Conservation (phyloP, 1,140 invertebrate species). For the Drosophila littoralis region DNA sequence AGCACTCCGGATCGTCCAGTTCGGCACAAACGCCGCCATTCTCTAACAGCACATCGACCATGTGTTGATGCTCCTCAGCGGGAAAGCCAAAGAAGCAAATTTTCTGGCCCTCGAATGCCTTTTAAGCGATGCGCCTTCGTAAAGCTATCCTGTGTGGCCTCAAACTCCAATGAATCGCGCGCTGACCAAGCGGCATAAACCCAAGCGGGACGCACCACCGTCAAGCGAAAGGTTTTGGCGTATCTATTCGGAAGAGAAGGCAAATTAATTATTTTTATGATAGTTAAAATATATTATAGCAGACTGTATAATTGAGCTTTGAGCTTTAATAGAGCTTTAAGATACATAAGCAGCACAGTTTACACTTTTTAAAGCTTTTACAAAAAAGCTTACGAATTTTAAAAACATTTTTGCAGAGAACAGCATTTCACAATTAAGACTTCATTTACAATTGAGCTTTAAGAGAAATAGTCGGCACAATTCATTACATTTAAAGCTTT, state of each 20-base stretch:
- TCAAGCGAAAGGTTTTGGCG: constrained; percentile 94
- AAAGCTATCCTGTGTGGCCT: constrained; percentile 88
- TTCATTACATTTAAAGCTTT: too few relatives aligned
- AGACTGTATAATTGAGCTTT: too few relatives aligned
- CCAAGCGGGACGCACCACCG: constrained; percentile 95
- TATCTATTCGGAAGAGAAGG: constrained; percentile 86
- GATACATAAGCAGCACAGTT: too few relatives aligned
- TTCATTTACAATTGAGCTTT: too few relatives aligned
- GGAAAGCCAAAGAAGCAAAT: constrained; percentile 96
- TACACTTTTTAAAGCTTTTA: too few relatives aligned
- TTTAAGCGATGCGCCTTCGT: constrained; percentile 91
- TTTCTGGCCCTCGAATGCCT: constrained; percentile 93
- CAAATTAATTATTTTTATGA: too few relatives aligned
- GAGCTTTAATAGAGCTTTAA: too few relatives aligned
- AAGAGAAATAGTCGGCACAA: too few relatives aligned
- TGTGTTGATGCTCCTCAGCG: constrained; percentile 94
- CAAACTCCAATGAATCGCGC: constrained; percentile 88
- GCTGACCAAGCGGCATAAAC: constrained; percentile 93
- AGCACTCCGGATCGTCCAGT: constrained; percentile 92
- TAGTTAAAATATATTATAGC: too few relatives aligned
- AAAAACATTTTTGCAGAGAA: too few relatives aligned
- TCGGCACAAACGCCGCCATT: constrained; percentile 92
- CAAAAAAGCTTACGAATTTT: too few relatives aligned
- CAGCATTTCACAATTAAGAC: too few relatives aligned
- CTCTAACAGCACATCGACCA: constrained; percentile 93